A percentile compares a stretch with the other conserved stretches of the same genome.
phyloP scores from a whole-genome alignment of 2,113 vertebrate species.

The Ceyx melanurus region DNA sequence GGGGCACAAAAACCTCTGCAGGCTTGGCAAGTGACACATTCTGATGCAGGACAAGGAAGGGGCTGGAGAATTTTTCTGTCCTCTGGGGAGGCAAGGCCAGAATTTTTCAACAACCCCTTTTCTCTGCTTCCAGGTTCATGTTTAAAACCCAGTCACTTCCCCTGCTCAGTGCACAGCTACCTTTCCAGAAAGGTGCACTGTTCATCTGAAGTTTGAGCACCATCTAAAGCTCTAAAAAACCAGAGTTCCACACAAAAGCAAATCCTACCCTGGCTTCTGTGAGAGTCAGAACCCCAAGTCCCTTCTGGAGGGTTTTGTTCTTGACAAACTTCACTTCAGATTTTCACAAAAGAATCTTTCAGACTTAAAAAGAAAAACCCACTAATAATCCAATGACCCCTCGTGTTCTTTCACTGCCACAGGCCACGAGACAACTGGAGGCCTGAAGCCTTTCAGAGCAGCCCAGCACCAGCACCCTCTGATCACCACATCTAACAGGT shows the following conservation, averaged over 20 bases:
- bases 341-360: slow-evolving; percentile 29
- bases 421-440: not conserved
- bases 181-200: not conserved
- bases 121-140: not conserved
- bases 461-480: slow-evolving; percentile 43
- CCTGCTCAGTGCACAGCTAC: not conserved
- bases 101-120: not conserved
- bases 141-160: not conserved
- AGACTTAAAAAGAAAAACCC: not conserved
- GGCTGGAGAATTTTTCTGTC: not conserved
- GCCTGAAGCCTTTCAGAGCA: slow-evolving; percentile 56
- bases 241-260: not conserved
- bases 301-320: not conserved
- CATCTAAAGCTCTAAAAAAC: not conserved
- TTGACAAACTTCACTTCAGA: not conserved
- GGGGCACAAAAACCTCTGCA: not conserved
- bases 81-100: not conserved
- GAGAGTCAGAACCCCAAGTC: not conserved
- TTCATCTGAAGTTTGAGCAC: not conserved
- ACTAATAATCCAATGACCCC: not conserved
- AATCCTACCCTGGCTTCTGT: not conserved
- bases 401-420: not conserved
- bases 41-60: not conserved
- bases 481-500: not conserved
- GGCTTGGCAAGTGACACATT: not conserved